Evolutionary conservation across 2,888 invertebrate genomes (phyloP).

Genomic region (Sinohyriopsis cumingii): DNA sequence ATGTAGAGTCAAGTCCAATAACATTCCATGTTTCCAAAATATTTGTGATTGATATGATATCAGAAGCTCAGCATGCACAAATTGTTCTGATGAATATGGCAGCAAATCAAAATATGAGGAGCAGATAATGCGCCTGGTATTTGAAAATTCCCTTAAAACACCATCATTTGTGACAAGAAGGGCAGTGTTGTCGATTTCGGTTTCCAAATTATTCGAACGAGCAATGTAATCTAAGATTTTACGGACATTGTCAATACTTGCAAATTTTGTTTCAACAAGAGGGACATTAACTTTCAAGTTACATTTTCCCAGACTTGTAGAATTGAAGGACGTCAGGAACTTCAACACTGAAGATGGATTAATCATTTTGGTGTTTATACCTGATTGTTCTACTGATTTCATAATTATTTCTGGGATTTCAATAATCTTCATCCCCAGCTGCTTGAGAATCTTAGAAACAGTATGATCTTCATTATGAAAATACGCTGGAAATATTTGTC

Average conservation of each 20-base stretch:
- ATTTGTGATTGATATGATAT: too few species aligned
- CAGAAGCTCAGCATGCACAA: too few species aligned
- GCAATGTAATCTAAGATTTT: slow-evolving; percentile 15
- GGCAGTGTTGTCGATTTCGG: slow-evolving; percentile 23
- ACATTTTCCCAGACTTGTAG: too few species aligned
- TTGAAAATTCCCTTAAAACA: slow-evolving; percentile 12
- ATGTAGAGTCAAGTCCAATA: too few species aligned
- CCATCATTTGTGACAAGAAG: slow-evolving; percentile 30
- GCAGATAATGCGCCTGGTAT: slow-evolving; percentile 7
- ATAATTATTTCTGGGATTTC: slow-evolving; percentile 17
- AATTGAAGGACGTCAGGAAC: too few species aligned
- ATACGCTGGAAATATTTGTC: neutral
- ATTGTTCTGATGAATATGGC: slow-evolving; percentile 8
- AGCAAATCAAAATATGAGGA: slow-evolving; percentile 16
- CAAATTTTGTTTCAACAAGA: slow-evolving; percentile 15
- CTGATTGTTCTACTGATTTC: slow-evolving; percentile 12
- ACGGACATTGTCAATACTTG: too few species aligned
- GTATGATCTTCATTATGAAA: neutral
- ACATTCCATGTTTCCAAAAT: too few species aligned
- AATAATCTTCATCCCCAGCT: slow-evolving; percentile 25
- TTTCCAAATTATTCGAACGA: slow-evolving; percentile 7
- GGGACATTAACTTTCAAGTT: too few species aligned
- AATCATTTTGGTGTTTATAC: neutral
- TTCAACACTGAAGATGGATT: too few species aligned
- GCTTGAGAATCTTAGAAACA: slow-evolving; percentile 10